Conservation (phyloP, 1,140 invertebrate genomes). For the Aethina tumida region DNA sequence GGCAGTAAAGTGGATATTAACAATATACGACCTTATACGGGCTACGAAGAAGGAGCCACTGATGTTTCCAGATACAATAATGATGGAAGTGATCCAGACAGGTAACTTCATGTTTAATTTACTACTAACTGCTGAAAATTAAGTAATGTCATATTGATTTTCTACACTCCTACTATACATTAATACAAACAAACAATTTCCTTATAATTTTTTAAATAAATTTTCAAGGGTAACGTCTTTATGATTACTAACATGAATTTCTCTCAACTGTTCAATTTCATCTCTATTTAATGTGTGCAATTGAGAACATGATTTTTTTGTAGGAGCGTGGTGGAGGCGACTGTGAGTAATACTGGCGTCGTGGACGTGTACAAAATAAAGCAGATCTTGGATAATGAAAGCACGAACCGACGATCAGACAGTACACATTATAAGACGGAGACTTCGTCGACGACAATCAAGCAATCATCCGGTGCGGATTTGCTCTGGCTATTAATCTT, state of each 20-base stretch:
- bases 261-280: neutral
- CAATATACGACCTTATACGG: constrained; percentile 57
- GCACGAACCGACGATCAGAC: constrained; percentile 22
- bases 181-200: too few relatives aligned
- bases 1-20: constrained; percentile 65
- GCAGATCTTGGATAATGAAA: constrained; percentile 21
- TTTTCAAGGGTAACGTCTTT: neutral
- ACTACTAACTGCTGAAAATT: neutral
- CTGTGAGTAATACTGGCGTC: constrained; percentile 54
- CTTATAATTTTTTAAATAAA: constrained; percentile 1
- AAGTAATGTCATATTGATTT: neutral
- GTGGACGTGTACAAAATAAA: constrained; percentile 59
- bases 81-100: constrained; percentile 29
- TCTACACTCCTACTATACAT: too few relatives aligned
- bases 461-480: constrained; percentile 19
- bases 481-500: constrained; percentile 68
- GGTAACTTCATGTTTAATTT: constrained; percentile 1
- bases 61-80: constrained; percentile 36
- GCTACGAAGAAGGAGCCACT: constrained; percentile 37
- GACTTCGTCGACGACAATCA: constrained; percentile 14
- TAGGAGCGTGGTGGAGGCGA: constrained; percentile 67
- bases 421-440: constrained; percentile 14
- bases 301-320: constrained; percentile 22
- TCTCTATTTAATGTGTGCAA: neutral
- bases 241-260: neutral